Percentiles rank a stretch among this genome's conserved stretches.
phyloP scores from a whole-genome alignment of 2,888 invertebrate species.

The Drosophila bunnanda region DNA sequence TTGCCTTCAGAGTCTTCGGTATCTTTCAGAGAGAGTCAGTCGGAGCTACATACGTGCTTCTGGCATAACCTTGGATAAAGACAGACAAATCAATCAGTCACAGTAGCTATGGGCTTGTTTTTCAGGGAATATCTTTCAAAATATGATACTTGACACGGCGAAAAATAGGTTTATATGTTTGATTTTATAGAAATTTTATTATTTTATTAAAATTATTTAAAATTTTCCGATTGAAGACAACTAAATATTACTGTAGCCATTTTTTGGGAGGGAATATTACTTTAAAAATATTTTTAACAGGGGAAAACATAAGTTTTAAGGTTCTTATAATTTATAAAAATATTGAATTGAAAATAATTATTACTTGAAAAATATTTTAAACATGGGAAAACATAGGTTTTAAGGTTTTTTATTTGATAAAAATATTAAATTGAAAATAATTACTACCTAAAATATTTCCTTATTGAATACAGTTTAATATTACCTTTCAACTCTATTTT shows the following conservation, averaged over 20 bases:
- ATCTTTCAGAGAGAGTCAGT: conserved; percentile 22
- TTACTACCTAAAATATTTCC: too few species aligned
- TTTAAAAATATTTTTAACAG: not conserved
- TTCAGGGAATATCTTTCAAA: conserved; percentile 57
- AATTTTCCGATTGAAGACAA: not conserved
- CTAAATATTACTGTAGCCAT: not conserved
- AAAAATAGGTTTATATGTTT: not conserved
- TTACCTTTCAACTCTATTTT: not conserved
- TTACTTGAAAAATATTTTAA: too few species aligned
- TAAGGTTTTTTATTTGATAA: too few species aligned
- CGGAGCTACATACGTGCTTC: conserved; percentile 24
- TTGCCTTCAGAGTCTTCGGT: conserved; percentile 36
- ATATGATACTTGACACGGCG: not conserved
- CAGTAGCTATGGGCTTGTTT: conserved; percentile 55
- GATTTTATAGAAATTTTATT: not conserved
- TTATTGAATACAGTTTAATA: not conserved
- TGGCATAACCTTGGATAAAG: conserved; percentile 30
- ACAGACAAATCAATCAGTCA: conserved; percentile 79
- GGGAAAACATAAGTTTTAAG: not conserved
- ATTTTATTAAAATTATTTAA: not conserved
- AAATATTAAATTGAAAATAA: not conserved
- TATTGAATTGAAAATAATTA: too few species aligned
- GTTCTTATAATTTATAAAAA: too few species aligned
- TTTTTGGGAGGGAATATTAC: conserved; percentile 59
- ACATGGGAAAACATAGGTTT: too few species aligned